Evolutionary conservation across 2,888 invertebrate species (phyloP).

Genomic region (Copidosoma aretas): DNA sequence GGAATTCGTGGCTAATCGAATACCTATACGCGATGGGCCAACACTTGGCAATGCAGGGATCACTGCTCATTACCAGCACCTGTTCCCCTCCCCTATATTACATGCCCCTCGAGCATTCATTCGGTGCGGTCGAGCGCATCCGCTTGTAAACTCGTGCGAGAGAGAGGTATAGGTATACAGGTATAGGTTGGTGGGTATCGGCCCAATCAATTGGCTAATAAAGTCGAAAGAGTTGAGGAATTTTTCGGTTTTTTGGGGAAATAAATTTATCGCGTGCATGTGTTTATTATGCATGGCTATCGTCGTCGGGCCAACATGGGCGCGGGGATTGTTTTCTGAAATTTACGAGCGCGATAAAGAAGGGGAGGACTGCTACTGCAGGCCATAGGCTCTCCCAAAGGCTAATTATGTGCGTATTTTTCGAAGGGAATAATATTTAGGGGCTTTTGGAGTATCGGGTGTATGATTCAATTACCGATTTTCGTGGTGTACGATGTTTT

Average conservation of each 20-base stretch:
- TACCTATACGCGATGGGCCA: too few relatives aligned
- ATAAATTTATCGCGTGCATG: background rate
- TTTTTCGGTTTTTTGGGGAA: conserved; percentile 13
- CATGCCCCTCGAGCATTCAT: background rate
- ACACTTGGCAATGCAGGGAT: conserved; percentile 7
- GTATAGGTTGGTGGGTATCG: background rate
- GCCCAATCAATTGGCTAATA: conserved; percentile 12
- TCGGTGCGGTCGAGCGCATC: background rate
- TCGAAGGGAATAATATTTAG: too few relatives aligned
- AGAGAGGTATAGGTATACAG: too few relatives aligned
- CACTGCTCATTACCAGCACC: conserved; percentile 21
- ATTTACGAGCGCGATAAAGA: conserved; percentile 18
- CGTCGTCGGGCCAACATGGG: background rate
- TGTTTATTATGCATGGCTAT: background rate
- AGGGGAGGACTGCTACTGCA: background rate
- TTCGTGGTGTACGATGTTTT: conserved; percentile 1
- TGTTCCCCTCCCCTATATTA: conserved; percentile 2
- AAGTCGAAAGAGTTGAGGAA: conserved; percentile 1
- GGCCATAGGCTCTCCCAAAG: too few relatives aligned
- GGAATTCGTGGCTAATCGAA: too few relatives aligned
- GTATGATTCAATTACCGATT: too few relatives aligned
- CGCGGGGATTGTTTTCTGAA: conserved; percentile 1
- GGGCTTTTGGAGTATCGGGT: too few relatives aligned
- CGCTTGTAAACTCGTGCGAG: background rate
- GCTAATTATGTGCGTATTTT: too few relatives aligned